Evolutionary conservation across 2,888 invertebrate species (phyloP), one percentile per base, ranked within the genome.

Genomic region (Diogma glabrata): DNA sequence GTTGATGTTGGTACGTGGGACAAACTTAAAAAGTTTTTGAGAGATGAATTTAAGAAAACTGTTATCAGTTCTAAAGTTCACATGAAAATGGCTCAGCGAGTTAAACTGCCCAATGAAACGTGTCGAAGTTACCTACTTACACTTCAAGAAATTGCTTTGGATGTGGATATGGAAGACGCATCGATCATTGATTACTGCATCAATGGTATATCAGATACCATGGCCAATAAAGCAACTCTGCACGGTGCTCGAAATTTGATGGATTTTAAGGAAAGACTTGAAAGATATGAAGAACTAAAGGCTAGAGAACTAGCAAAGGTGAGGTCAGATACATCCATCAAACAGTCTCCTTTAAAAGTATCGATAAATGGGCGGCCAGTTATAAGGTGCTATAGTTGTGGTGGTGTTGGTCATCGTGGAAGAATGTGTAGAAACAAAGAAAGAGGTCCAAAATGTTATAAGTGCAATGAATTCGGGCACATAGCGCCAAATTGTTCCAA

Each of bases 361-460:
- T 17, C 14, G 7, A 17, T 17, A 40, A 40, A 16, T 16, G 14
- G 10, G 17, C 14, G 40, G 10, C 10, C 40, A 17, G 16, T 40
- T n/a, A n/a, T n/a, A n/a, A n/a, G n/a, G n/a, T n/a, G n/a, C n/a
- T n/a, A n/a, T n/a, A n/a, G n/a, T n/a, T n/a, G n/a, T n/a, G n/a
- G n/a, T n/a, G n/a, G n/a, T n/a, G n/a, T n/a, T n/a, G n/a, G n/a
- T n/a, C n/a, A n/a, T n/a, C n/a, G n/a, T n/a, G n/a, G n/a, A n/a
- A n/a, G n/a, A n/a, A n/a, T n/a, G 19, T 55, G 56, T n/a, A 40
- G 20, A 3, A 20, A 30, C 4, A 48, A 48, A 30, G 20, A 22
- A n/a, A 60, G 59, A 49, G 63, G 58, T 14, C 54, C 59, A 4
- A 64, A 64, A 54, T 64, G 64, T 51, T 65, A 64, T 45, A 58